A percentile compares a stretch with the other conserved stretches of the same genome.
These are phyloP conservation scores for Cenopis cana DNA, from an alignment of 2,888 invertebrate species.

Conservation along the genomic window DNA sequence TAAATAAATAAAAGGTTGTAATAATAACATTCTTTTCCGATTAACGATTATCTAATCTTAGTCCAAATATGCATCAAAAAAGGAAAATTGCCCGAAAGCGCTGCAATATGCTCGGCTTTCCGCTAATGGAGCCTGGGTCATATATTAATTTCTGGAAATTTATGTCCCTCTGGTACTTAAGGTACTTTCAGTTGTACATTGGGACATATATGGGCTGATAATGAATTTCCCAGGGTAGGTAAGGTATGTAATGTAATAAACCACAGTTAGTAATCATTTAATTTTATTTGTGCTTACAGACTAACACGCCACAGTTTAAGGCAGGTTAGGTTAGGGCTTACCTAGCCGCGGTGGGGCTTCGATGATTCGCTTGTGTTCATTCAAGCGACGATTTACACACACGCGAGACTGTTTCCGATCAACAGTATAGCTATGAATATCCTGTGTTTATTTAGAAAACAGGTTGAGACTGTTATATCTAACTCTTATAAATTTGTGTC, in stretches of 20 bases:
- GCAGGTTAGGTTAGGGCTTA: slow-evolving; percentile 46
- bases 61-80: too few species aligned
- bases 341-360: slow-evolving; percentile 55
- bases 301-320: slow-evolving; percentile 35
- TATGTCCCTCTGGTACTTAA: background rate
- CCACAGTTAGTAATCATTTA: background rate
- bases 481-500: background rate
- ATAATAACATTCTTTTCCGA: too few species aligned
- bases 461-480: too few species aligned
- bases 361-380: slow-evolving; percentile 43
- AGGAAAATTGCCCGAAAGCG: background rate
- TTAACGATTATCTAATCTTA: too few species aligned
- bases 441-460: background rate
- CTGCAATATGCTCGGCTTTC: background rate
- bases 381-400: slow-evolving; percentile 56
- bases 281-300: background rate
- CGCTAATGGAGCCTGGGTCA: background rate
- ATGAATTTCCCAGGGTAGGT: too few species aligned
- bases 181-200: background rate
- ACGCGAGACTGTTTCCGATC: slow-evolving; percentile 46
- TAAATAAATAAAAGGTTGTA: too few species aligned
- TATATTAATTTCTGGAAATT: background rate
- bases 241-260: too few species aligned
- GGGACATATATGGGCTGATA: background rate
- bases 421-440: background rate